Percentiles rank a stretch among this genome's conserved stretches.
Conservation (phyloP, 2,113 vertebrate species). For the Eidolon helvum region DNA sequence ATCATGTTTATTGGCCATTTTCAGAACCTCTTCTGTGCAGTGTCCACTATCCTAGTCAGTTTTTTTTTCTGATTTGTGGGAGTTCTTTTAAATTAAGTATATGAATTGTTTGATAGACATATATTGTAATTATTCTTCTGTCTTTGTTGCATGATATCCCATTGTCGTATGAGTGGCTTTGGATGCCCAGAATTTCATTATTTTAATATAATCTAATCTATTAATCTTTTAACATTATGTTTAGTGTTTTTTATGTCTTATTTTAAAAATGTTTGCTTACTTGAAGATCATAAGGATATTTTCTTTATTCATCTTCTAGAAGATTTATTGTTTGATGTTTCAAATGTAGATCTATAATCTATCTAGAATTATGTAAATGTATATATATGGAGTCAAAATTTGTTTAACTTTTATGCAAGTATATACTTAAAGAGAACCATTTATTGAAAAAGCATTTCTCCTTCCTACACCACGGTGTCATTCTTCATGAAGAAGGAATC, state of each 20-base stretch:
- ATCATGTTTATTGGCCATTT: not conserved
- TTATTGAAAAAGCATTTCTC: not conserved
- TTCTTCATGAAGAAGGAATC: not conserved
- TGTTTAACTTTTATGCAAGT: not conserved
- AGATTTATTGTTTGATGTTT: not conserved
- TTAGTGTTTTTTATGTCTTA: not conserved
- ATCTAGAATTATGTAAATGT: not conserved
- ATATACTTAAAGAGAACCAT: not conserved
- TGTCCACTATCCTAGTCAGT: not conserved
- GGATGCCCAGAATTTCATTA: not conserved
- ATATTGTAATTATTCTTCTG: not conserved
- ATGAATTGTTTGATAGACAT: not conserved
- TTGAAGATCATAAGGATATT: not conserved
- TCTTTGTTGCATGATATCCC: not conserved
- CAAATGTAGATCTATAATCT: not conserved
- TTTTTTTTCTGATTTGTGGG: not conserved
- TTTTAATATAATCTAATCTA: not conserved
- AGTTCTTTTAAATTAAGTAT: not conserved
- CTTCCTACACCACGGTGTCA: not conserved
- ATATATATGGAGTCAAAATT: not conserved
- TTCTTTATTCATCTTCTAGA: not conserved
- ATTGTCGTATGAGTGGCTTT: not conserved
- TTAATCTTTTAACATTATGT: not conserved
- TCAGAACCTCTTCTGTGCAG: not conserved
- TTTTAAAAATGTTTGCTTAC: not conserved